phyloP scores from a whole-genome alignment of 2,888 invertebrate species.

The Craniophora ligustri region DNA sequence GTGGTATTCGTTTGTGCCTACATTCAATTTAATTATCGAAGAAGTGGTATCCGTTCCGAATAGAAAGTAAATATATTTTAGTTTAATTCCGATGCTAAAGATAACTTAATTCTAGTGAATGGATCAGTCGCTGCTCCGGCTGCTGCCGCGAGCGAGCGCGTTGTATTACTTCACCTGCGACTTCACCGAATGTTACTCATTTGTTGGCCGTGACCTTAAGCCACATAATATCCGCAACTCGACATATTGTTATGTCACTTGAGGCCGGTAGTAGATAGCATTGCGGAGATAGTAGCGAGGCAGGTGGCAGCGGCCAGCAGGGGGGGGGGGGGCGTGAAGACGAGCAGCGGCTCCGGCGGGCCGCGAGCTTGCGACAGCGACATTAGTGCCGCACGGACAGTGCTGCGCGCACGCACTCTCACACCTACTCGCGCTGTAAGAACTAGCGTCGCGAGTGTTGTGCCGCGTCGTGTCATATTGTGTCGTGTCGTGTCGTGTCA shows the following conservation, averaged over 20 bases:
- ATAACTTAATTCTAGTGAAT: no score
- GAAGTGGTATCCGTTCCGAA: no score
- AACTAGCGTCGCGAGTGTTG: neutral
- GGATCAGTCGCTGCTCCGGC: no score
- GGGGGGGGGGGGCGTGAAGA: neutral
- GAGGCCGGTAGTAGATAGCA: neutral
- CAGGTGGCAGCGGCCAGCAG: no score
- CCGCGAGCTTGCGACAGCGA: constrained; percentile 9
- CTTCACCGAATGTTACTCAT: no score
- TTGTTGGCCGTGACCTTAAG: neutral
- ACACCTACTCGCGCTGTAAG: neutral
- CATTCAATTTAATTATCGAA: no score
- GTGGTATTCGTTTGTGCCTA: no score
- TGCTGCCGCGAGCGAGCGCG: no score
- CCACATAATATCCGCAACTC: neutral
- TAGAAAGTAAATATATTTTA: no score
- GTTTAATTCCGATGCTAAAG: no score
- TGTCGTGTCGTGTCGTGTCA: constrained; percentile 7
- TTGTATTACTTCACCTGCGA: no score
- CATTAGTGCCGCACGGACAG: constrained; percentile 7
- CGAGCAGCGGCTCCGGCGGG: constrained; percentile 7
- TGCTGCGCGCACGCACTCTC: constrained; percentile 24
- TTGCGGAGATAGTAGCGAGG: neutral
- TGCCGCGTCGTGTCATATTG: neutral
- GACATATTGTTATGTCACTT: neutral